Evolutionary conservation across 2,797 vertebrate species (phyloP).

Genomic region (Lates japonicus): DNA sequence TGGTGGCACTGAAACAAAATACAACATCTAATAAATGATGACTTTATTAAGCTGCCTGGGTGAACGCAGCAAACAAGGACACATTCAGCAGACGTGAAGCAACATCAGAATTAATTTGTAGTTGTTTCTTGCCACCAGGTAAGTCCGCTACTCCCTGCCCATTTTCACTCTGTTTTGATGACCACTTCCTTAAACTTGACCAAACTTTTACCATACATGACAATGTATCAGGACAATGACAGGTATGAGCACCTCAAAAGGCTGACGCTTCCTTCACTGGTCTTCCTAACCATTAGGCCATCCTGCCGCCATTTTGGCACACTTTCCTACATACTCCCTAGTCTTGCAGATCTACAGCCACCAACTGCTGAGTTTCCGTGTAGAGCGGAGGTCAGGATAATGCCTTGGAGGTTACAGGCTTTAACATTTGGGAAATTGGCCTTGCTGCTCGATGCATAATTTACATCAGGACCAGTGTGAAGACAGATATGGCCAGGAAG

Average conservation of each 20-base stretch:
- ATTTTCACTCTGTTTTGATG: neutral
- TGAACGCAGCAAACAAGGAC: too few relatives aligned
- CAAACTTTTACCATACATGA: too few relatives aligned
- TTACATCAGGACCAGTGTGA: slow-evolving; percentile 54
- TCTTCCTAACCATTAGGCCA: slow-evolving; percentile 4
- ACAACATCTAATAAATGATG: too few relatives aligned
- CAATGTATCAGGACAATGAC: too few relatives aligned
- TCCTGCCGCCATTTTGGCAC: neutral
- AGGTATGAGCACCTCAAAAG: too few relatives aligned
- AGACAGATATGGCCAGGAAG: slow-evolving; percentile 64
- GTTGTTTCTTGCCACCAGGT: too few relatives aligned
- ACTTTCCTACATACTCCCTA: slow-evolving; percentile 5
- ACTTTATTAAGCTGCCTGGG: too few relatives aligned
- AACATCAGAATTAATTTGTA: too few relatives aligned
- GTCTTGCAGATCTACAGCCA: slow-evolving; percentile 39
- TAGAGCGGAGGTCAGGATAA: slow-evolving; percentile 52
- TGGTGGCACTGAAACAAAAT: too few relatives aligned
- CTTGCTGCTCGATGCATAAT: slow-evolving; percentile 72
- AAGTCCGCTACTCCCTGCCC: neutral
- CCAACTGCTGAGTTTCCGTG: slow-evolving; percentile 41
- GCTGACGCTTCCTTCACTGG: neutral
- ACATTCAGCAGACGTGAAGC: too few relatives aligned
- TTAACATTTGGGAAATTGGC: slow-evolving; percentile 75
- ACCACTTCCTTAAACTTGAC: neutral
- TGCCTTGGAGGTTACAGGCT: slow-evolving; percentile 66